Evolutionary conservation across 2,113 vertebrate genomes (phyloP), one percentile per base, ranked within the genome.

Genomic region (Eudyptes chrysolophus): DNA sequence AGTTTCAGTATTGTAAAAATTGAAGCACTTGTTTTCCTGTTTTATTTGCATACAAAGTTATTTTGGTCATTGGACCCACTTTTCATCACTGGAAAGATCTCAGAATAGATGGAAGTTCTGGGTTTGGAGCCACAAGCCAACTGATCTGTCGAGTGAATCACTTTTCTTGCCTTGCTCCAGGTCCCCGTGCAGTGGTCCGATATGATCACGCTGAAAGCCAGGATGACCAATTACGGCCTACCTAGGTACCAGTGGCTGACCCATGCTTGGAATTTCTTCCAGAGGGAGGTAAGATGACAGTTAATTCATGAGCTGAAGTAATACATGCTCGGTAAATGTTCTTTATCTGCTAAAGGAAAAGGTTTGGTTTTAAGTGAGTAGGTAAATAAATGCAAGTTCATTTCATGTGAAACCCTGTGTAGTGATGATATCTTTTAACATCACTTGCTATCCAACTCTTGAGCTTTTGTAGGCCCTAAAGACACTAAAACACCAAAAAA

Each of bases 261-360:
- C 76, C 99, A 99, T 79, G 99, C 99, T 96, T 99, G 99, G 99
- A 99, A 99, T 98, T 99, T 99, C 98, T 99, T 99, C 98, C 99
- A 99, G 98, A 99, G 98, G n/a, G 99, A 99, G 99, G 99, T 99
- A 97, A 98, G 98, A 90, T 11, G 25, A 49, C 3, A 7, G 16
- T 65, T 80, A 89, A 25, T 70, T 70, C 2, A 49, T 62, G 25
- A 87, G 27, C 71, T 86, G 25, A 62, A 72, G 40, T 34, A 82
- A 13, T 87, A n/a, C 8, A 7, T 85, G 21, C 58, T 72, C 9
- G n/a, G 8, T 82, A 74, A 80, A 22, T 72, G 32, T 18, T 70
- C 42, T 2, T 87, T 89, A 26, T 42, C 27, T 87, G 7, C 44
- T 64, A 51, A 79, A 86, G 26, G 30, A 70, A 72, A 54, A 74